Evolutionary conservation across 2,888 invertebrate genomes (phyloP).

Genomic region (Lobophora halterata): DNA sequence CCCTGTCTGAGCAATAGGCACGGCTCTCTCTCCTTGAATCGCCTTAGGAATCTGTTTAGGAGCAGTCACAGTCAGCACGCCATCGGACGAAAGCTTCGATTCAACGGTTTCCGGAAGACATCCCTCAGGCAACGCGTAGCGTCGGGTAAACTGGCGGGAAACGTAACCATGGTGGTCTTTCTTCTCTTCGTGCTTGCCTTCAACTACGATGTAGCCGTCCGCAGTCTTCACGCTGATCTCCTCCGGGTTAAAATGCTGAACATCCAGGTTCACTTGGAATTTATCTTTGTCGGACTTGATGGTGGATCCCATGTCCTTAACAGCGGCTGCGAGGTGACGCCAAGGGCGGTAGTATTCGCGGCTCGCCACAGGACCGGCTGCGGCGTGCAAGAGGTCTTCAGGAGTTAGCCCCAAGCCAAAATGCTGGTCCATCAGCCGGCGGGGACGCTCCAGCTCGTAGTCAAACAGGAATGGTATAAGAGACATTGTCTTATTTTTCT

Average conservation of each 20-base stretch:
- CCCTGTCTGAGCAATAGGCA: slow-evolving; percentile 82
- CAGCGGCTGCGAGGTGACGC: slow-evolving; percentile 69
- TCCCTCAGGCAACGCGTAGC: slow-evolving; percentile 88
- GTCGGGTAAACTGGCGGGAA: slow-evolving; percentile 87
- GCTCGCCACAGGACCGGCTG: slow-evolving; percentile 44
- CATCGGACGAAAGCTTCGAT: slow-evolving; percentile 88
- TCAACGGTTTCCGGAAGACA: slow-evolving; percentile 85
- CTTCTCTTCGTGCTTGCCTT: slow-evolving; percentile 90
- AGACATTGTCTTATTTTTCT: slow-evolving; percentile 58
- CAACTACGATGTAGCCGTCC: slow-evolving; percentile 85
- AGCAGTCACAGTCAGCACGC: slow-evolving; percentile 85
- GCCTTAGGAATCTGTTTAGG: slow-evolving; percentile 67
- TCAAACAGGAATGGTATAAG: slow-evolving; percentile 69
- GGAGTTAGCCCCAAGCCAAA: slow-evolving; percentile 75
- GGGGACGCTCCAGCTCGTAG: slow-evolving; percentile 62
- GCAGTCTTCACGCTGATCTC: slow-evolving; percentile 89
- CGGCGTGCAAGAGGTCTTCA: slow-evolving; percentile 63
- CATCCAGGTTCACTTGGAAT: slow-evolving; percentile 84
- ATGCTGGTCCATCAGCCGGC: slow-evolving; percentile 75
- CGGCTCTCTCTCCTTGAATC: slow-evolving; percentile 71
- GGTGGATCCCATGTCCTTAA: slow-evolving; percentile 75
- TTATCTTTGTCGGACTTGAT: slow-evolving; percentile 74
- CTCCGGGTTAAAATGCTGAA: slow-evolving; percentile 87
- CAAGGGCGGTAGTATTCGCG: slow-evolving; percentile 67
- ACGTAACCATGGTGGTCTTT: slow-evolving; percentile 88